phyloP scores from a whole-genome alignment of 2,113 vertebrate genomes.

The Campylomormyrus numenius region DNA sequence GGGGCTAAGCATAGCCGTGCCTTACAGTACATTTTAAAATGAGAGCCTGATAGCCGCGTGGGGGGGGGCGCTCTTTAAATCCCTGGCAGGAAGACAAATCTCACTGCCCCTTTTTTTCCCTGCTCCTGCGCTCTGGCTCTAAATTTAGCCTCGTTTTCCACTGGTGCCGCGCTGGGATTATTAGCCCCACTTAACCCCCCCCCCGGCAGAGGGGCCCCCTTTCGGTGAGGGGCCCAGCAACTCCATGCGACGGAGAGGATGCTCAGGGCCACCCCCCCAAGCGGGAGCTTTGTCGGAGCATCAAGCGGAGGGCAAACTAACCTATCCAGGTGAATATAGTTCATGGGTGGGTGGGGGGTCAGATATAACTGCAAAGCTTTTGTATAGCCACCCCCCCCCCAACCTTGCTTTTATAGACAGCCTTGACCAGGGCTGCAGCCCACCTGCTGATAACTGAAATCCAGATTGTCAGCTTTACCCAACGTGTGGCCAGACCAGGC shows the following conservation, averaged over 20 bases:
- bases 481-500: background rate
- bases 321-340: background rate
- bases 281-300: background rate
- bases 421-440: background rate
- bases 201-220: slow-evolving; percentile 41
- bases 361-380: background rate
- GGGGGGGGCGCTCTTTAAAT: slow-evolving; percentile 32
- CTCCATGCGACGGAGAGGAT: background rate
- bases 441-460: background rate
- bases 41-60: slow-evolving; percentile 34
- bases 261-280: background rate
- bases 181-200: slow-evolving; percentile 66
- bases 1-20: slow-evolving; percentile 35
- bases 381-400: background rate
- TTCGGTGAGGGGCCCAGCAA: slow-evolving; percentile 37
- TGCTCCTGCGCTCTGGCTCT: slow-evolving; percentile 54
- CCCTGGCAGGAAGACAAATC: slow-evolving; percentile 43
- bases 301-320: background rate
- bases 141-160: slow-evolving; percentile 66
- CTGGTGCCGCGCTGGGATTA: slow-evolving; percentile 60
- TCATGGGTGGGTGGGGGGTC: background rate
- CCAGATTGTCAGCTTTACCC: background rate
- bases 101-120: slow-evolving; percentile 36
- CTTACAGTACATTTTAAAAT: slow-evolving; percentile 39
- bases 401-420: background rate